Base-by-base conservation (phyloP, 92 coral and sea anemone species). In the Porites lobata region DNA sequence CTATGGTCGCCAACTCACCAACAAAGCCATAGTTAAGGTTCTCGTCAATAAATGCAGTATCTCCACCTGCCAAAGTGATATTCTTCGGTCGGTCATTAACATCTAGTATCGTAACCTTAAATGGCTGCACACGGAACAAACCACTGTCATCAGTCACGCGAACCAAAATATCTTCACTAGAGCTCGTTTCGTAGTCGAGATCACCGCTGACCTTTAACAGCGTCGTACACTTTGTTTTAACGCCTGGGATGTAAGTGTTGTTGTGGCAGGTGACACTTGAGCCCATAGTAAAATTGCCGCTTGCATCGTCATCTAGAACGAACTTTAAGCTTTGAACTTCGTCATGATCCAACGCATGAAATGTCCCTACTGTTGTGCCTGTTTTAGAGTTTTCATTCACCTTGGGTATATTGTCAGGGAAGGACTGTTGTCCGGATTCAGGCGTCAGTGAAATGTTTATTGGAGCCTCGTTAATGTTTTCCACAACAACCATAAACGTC, bases 381-480 rank as follows among this genome's bases (percentile, higher is more conserved):
- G 21, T 74, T 20, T 95, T 88, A 13, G 99, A 86, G 91, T 97
- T 97, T 87, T 97, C 99, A 56, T 90, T 51, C 63, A 95, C 85
- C 22, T 61, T 67, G 19, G 99, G 93, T 14, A 71, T 47, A 78
- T 95, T 83, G 59, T 91, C 98, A 61, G 92, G 91, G 83, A 88
- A 97, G 7, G 85, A n/a, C 79, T 95, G 98, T 70, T 95, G 99
- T 32, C 98, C 99, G 43, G 66, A 81, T 53, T 87, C 66, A 18
- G 97, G 84, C 4, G 86, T 90, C 24, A 97, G 69, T 13, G 93
- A 88, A n/a, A 89, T 97, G 90, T 97, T 97, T 21, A 95, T 64
- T 51, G 99, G 99, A 29, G 96, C 94, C 77, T 97, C 99, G 81
- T 97, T 96, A 58, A 96, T 78, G 84, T 97, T 94, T 67, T 90